phyloP scores from a whole-genome alignment of 2,797 vertebrate genomes.

The Myoxocephalus aenaeus region DNA sequence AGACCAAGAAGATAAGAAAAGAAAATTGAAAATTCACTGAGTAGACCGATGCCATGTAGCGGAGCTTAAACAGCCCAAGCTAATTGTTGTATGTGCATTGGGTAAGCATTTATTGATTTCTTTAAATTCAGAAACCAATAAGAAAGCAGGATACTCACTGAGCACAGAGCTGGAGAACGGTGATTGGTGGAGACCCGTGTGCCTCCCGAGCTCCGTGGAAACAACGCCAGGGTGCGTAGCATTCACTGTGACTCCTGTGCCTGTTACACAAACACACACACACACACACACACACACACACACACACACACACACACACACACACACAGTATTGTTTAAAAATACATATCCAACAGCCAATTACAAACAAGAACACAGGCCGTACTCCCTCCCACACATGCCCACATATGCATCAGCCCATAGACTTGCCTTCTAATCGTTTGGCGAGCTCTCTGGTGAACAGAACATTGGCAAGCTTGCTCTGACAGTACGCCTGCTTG shows the following conservation, averaged over 20 bases:
- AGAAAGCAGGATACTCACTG: conserved; percentile 75
- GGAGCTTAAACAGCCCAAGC: background rate
- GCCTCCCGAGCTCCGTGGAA: conserved; percentile 88
- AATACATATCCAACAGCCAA: conserved; percentile 57
- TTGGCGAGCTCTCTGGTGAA: conserved; percentile 89
- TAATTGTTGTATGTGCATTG: conserved; percentile 13
- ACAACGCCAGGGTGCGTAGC: conserved; percentile 89
- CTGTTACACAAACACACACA: conserved; percentile 68
- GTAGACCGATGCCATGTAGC: background rate
- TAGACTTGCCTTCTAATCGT: conserved; percentile 83
- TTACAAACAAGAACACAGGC: conserved; percentile 60
- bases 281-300: conserved; percentile 36
- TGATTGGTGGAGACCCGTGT: conserved; percentile 88
- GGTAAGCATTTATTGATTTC: conserved; percentile 39
- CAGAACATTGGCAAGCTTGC: conserved; percentile 90
- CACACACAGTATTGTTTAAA: conserved; percentile 45
- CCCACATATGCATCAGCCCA: conserved; percentile 66
- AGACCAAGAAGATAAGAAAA: conserved; percentile 1
- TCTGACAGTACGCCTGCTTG: conserved; percentile 91
- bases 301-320: conserved; percentile 35
- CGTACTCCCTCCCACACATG: conserved; percentile 68
- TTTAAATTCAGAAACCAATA: conserved; percentile 31
- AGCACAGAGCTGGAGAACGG: conserved; percentile 84
- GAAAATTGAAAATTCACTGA: background rate
- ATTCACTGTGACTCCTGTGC: conserved; percentile 86